Percentiles rank a stretch among this genome's conserved stretches.
These are phyloP conservation scores for Lepilemur septentrionalis DNA, from an alignment of 2,797 vertebrate species.

Conservation along the genomic window DNA sequence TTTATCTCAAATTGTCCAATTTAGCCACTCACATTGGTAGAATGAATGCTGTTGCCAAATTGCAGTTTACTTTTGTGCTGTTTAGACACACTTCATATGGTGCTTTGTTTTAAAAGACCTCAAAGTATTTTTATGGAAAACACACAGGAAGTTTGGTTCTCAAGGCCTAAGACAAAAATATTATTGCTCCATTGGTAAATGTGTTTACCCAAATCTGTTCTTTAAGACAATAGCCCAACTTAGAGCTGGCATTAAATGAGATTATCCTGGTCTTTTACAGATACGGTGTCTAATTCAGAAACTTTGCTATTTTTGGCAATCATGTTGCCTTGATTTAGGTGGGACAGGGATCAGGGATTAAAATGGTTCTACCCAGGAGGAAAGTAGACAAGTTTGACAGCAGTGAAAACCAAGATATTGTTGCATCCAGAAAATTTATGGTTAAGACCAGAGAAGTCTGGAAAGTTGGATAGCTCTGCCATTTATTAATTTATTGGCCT, in stretches of 20 bases:
- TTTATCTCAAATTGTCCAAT: constrained; percentile 57
- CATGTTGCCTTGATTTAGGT: constrained; percentile 39
- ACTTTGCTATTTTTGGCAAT: constrained; percentile 34
- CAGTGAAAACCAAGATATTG: constrained; percentile 52
- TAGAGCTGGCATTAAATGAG: background rate
- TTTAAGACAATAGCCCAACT: constrained; percentile 18
- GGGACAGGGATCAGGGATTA: constrained; percentile 44
- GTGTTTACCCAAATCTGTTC: background rate
- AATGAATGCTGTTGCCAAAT: constrained; percentile 39
- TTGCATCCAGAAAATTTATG: constrained; percentile 56
- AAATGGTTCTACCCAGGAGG: constrained; percentile 33
- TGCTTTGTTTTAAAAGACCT: constrained; percentile 62
- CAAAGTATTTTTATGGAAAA: constrained; percentile 65
- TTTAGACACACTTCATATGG: constrained; percentile 73
- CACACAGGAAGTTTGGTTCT: constrained; percentile 63
- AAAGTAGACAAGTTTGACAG: constrained; percentile 39
- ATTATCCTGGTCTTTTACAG: background rate
- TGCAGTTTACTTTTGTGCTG: constrained; percentile 66
- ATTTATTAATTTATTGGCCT: constrained; percentile 50
- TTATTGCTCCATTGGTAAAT: constrained; percentile 14
- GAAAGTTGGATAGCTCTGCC: background rate
- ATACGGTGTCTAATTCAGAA: constrained; percentile 42
- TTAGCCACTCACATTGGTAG: constrained; percentile 37
- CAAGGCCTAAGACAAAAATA: constrained; percentile 46
- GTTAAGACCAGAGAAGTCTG: constrained; percentile 51